phyloP scores from a whole-genome alignment of 1,140 invertebrate genomes.

The Brachionus manjavacas region DNA sequence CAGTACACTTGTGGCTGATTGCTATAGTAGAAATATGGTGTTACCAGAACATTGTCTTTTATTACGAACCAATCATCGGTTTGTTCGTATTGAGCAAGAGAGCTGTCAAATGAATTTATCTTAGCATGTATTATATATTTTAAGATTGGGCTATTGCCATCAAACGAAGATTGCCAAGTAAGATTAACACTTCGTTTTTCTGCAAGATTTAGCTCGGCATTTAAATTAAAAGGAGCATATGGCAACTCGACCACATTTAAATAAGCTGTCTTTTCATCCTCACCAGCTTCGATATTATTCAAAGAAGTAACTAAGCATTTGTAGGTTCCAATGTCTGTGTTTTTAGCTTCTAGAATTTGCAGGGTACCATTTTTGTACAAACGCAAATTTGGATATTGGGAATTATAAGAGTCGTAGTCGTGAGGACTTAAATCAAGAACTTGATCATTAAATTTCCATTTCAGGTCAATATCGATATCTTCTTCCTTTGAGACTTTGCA shows the following conservation, averaged over 20 bases:
- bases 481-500: conserved; percentile 89
- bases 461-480: conserved; percentile 77
- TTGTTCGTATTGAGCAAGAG: conserved; percentile 2
- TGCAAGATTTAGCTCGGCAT: conserved; percentile 55
- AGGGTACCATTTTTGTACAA: conserved; percentile 57
- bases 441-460: conserved; percentile 69
- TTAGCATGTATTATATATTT: conserved; percentile 83
- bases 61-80: conserved; percentile 41
- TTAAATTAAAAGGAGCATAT: conserved; percentile 38
- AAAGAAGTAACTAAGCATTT: conserved; percentile 67
- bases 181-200: conserved; percentile 69
- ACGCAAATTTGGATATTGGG: conserved; percentile 45
- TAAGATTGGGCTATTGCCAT: conserved; percentile 88
- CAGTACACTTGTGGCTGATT: conserved; percentile 69
- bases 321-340: conserved; percentile 59
- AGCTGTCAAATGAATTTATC: conserved; percentile 43
- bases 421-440: conserved; percentile 67
- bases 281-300: conserved; percentile 67
- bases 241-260: conserved; percentile 46
- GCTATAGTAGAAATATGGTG: conserved; percentile 70
- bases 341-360: conserved; percentile 57
- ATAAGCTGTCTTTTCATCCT: conserved; percentile 74
- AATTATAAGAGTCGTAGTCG: not conserved
- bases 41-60: not conserved
- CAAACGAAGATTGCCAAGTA: conserved; percentile 86